Conservation (phyloP, 2,888 invertebrate genomes). For the Sisyra terminalis region DNA sequence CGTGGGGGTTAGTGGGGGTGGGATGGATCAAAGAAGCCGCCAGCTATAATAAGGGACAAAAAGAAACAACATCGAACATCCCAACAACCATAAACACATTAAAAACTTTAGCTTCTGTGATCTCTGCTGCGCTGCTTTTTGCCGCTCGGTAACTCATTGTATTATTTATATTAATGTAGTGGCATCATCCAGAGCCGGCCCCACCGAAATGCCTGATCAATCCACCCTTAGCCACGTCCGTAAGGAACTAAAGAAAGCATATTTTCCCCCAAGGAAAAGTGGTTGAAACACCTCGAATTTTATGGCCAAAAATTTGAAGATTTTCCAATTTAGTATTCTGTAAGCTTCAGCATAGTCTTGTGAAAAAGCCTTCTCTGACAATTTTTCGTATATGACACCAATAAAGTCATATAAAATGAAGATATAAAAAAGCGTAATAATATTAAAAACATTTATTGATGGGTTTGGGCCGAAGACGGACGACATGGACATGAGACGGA, state of each 20-base stretch:
- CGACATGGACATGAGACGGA: not conserved
- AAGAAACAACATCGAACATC: slow-evolving; percentile 3
- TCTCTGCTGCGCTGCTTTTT: not conserved
- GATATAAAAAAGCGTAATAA: not conserved
- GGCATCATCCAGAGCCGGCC: not conserved
- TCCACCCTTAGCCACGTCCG: no score
- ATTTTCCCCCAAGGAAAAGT: no score
- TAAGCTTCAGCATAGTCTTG: no score
- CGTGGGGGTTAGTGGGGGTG: not conserved
- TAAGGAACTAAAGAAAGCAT: no score
- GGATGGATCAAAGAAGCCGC: slow-evolving; percentile 4
- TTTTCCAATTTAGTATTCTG: not conserved
- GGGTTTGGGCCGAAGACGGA: not conserved
- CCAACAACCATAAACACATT: slow-evolving; percentile 8
- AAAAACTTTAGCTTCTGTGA: slow-evolving; percentile 8
- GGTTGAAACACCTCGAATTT: not conserved
- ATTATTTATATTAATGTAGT: not conserved
- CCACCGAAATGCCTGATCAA: not conserved
- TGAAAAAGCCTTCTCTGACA: not conserved
- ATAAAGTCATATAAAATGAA: slow-evolving; percentile 1
- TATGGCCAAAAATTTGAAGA: not conserved
- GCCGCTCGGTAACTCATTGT: not conserved
- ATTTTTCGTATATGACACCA: not conserved
- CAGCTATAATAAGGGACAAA: slow-evolving; percentile 2
- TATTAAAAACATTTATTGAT: not conserved